Evolutionary conservation across 2,113 vertebrate genomes (phyloP), one percentile per base, ranked within the genome.

Genomic region (Syngnathus typhle): DNA sequence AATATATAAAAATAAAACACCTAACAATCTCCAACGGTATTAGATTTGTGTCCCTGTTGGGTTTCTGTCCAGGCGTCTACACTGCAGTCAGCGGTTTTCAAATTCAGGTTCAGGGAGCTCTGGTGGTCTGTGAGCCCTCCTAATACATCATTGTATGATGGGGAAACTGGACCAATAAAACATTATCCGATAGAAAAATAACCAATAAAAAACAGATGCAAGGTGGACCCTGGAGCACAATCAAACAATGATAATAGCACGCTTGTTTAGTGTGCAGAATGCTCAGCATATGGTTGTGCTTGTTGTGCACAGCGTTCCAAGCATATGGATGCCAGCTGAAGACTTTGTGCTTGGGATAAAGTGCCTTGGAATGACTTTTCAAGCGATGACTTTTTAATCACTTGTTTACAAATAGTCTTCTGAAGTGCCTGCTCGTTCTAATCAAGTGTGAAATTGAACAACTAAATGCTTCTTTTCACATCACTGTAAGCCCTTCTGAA

Each of bases 1-100:
- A 92, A 63, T 27, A 44, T 9, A 21, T 19, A 23, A 2, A 13
- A 37, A 4, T 21, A 19, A 67, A 59, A 39, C 0, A 0, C 68
- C 27, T 5, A 71, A 39, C 39, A 23, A 6, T 67, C 7, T 47
- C 9, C 38, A 38, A 37, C 23, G 46, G 39, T 43, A 43, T 43
- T 38, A 7, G 16, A n/a, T 4, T 60, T 10, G 16, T 60, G 9
- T 60, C 36, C 18, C 18, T 60, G 9, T 19, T 39, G 18, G 16
- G 41, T 36, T 41, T 41, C 38, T 41, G 23, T 55, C 54, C 4
- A 27, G 23, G 23, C 21, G 5, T 46, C 44, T 18, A 18, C 44
- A 46, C 41, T 43, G 44, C 44, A 49, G 16, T 27, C 44, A 49
- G 16, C 13, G 54, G 11, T 13, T 55, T 23, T 13, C 3, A 55